Evolutionary conservation across 1,140 invertebrate species (phyloP).

Genomic region (Holcopasites calliopsidis): DNA sequence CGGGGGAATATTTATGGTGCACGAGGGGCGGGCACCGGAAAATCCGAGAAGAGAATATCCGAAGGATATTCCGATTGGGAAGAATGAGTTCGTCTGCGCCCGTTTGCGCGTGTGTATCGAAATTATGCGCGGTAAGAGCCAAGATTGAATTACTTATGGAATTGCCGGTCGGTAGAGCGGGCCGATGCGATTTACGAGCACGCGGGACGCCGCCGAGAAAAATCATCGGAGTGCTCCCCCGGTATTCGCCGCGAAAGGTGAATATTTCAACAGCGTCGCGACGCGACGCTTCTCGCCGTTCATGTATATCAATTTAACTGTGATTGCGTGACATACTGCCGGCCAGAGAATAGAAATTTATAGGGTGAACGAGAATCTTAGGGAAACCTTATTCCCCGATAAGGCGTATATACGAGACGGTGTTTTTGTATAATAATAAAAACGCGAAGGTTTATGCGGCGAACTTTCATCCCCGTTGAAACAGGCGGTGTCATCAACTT

Average conservation of each 20-base stretch:
- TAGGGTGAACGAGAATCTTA: constrained; percentile 1
- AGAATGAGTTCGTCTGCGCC: neutral
- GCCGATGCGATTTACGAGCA: constrained; percentile 66
- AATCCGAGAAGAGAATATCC: constrained; percentile 11
- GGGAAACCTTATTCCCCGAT: neutral
- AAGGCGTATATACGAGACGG: constrained; percentile 19
- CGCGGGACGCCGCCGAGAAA: constrained; percentile 44
- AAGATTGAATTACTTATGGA: constrained; percentile 72
- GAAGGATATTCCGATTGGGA: constrained; percentile 16
- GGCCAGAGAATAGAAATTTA: constrained; percentile 17
- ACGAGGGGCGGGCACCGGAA: neutral
- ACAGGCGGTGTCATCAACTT: neutral
- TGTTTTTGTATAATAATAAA: constrained; percentile 18
- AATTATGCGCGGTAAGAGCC: constrained; percentile 66
- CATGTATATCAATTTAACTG: constrained; percentile 37
- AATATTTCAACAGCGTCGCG: constrained; percentile 34
- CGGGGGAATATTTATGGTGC: constrained; percentile 27
- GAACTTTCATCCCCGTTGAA: neutral
- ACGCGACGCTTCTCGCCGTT: neutral
- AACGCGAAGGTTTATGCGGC: neutral
- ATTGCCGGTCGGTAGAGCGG: constrained; percentile 50
- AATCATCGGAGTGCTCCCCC: constrained; percentile 62
- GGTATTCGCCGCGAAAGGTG: constrained; percentile 52
- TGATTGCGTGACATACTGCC: constrained; percentile 15
- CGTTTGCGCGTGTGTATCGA: neutral